Evolutionary conservation across 2,113 vertebrate genomes (phyloP).

Genomic region (Sula dactylatra): DNA sequence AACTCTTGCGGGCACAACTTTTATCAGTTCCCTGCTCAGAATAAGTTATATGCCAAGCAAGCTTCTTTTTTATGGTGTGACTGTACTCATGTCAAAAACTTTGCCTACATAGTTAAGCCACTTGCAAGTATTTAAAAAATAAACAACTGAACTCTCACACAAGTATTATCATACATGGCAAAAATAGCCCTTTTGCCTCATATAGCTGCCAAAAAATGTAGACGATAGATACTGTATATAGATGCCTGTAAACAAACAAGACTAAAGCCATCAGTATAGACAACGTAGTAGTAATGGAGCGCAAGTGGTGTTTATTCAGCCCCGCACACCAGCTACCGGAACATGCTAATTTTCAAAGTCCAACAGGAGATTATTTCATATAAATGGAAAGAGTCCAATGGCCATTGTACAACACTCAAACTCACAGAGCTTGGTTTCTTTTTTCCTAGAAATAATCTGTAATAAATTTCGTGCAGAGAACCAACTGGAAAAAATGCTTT

Average conservation of each 20-base stretch:
- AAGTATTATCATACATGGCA: neutral
- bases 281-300: neutral
- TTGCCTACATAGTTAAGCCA: neutral
- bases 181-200: neutral
- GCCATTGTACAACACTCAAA: neutral
- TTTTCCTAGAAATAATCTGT: neutral
- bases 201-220: neutral
- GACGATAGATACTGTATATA: neutral
- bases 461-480: neutral
- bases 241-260: neutral
- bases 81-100: neutral
- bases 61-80: neutral
- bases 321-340: neutral
- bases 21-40: neutral
- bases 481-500: fast-evolving
- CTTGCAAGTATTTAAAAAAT: neutral
- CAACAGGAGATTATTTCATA: neutral
- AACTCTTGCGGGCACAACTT: neutral
- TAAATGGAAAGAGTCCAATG: neutral
- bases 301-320: neutral
- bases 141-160: neutral
- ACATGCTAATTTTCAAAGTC: neutral
- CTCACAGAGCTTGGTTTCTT: neutral
- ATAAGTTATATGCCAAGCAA: neutral
- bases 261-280: neutral